phyloP scores from a whole-genome alignment of 2,113 vertebrate genomes.

The Myotis lucifugus region DNA sequence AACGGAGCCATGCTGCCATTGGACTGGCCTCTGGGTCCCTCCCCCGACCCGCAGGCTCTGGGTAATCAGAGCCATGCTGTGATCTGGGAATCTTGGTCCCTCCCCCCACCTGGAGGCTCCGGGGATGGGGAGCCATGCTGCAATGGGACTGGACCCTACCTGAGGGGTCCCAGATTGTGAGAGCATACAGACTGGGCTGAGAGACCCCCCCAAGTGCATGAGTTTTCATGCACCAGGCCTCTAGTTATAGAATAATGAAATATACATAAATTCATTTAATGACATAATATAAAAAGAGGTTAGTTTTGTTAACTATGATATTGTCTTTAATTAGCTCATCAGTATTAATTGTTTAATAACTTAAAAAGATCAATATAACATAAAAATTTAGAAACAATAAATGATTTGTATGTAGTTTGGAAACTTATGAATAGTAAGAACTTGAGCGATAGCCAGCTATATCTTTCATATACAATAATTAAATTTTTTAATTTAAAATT shows the following conservation, averaged over 20 bases:
- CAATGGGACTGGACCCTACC: too few relatives aligned
- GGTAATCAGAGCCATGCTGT: too few relatives aligned
- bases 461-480: constrained; percentile 36
- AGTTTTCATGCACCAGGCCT: too few relatives aligned
- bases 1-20: too few relatives aligned
- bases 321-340: constrained; percentile 65
- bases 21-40: too few relatives aligned
- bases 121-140: not conserved
- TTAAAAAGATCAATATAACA: constrained; percentile 48
- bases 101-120: too few relatives aligned
- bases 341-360: constrained; percentile 59
- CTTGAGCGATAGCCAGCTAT: not conserved
- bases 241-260: not conserved
- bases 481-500: constrained; percentile 14
- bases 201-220: too few relatives aligned
- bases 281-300: constrained; percentile 35
- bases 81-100: too few relatives aligned
- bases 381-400: constrained; percentile 61
- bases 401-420: constrained; percentile 50
- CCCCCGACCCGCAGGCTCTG: too few relatives aligned
- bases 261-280: not conserved
- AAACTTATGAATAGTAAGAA: constrained; percentile 53
- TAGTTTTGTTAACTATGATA: constrained; percentile 59
- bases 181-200: too few relatives aligned
- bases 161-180: too few relatives aligned